Base-by-base conservation (phyloP, 1,140 invertebrate species). In the Pseudomyrmex concolor region DNA sequence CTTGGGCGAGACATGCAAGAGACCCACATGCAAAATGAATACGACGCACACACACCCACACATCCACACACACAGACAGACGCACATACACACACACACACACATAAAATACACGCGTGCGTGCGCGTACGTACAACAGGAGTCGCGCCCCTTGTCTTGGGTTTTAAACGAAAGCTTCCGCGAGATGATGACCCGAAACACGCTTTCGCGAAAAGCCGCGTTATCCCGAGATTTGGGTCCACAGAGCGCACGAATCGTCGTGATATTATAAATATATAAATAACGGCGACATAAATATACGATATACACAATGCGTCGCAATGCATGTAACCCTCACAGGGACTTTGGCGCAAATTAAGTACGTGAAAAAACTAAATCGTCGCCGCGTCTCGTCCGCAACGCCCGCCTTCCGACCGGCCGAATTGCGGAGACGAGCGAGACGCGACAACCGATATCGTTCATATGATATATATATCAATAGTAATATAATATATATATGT, bases 1-100 rank as follows among this genome's bases (percentile, higher is more conserved):
- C 85, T 92, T 93, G 92, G 92, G 91, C 89, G 34, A 34, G 34
- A 90, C 93, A 93, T 94, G 93, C 93, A 94, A 92, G 92, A 93
- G 91, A 91, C 92, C 92, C 91, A 93, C 93, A 94, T 94, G 93
- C 93, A 94, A 87, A 90, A 80, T 89, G 80, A 89, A 84, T 82
- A 86, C 68, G 73, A 83, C 84, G 83, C 85, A 84, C 78, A 89
- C 63, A 67, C 72, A 81, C 85, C 60, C 77, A 68, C 62, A 81
- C 73, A 48, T 74, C 2, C 78, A 87, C 63, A 67, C 72, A 80
- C 85, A 25, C 25, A 25, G 25, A 25, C 25, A 25, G 25, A 25
- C 25, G 76, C 73, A 48, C 70, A 80, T 83, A 80, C 84, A 84
- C 78, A 89, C 63, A 67, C 72, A 80, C 85, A 66, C 77, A 68